Evolutionary conservation across 2,888 invertebrate genomes (phyloP).

Genomic region (Plebejus anna): DNA sequence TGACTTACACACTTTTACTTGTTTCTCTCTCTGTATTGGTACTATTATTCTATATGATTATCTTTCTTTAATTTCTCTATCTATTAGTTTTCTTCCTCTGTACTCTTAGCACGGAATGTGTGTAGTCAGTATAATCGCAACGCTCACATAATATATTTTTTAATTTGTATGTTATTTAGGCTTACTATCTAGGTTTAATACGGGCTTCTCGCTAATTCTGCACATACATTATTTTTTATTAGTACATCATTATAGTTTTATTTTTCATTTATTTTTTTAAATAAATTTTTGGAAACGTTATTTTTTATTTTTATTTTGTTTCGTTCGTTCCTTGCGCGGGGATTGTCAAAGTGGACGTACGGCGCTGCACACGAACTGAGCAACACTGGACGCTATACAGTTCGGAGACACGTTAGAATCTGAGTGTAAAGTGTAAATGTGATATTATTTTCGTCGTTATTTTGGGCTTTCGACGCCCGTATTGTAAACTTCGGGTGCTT

Average conservation of each 20-base stretch:
- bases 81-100: slow-evolving; percentile 44
- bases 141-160: slow-evolving; percentile 46
- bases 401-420: slow-evolving; percentile 55
- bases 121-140: slow-evolving; percentile 55
- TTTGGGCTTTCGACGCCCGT: slow-evolving; percentile 75
- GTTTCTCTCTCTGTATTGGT: slow-evolving; percentile 50
- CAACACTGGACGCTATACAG: slow-evolving; percentile 59
- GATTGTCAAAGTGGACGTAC: slow-evolving; percentile 74
- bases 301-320: slow-evolving; percentile 52
- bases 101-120: slow-evolving; percentile 56
- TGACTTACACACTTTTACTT: slow-evolving; percentile 49
- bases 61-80: slow-evolving; percentile 56
- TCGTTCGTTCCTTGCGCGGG: slow-evolving; percentile 59
- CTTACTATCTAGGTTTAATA: slow-evolving; percentile 43
- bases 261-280: slow-evolving; percentile 59
- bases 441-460: slow-evolving; percentile 76
- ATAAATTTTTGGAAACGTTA: slow-evolving; percentile 53
- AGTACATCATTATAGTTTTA: slow-evolving; percentile 51
- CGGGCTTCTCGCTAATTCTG: slow-evolving; percentile 40
- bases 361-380: slow-evolving; percentile 70
- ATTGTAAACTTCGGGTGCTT: slow-evolving; percentile 78
- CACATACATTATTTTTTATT: slow-evolving; percentile 48
- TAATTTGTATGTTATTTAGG: slow-evolving; percentile 43
- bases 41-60: slow-evolving; percentile 39
- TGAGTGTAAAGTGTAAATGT: slow-evolving; percentile 73